Conservation (phyloP, 1,140 invertebrate species). For the Adoxophyes honmai region DNA sequence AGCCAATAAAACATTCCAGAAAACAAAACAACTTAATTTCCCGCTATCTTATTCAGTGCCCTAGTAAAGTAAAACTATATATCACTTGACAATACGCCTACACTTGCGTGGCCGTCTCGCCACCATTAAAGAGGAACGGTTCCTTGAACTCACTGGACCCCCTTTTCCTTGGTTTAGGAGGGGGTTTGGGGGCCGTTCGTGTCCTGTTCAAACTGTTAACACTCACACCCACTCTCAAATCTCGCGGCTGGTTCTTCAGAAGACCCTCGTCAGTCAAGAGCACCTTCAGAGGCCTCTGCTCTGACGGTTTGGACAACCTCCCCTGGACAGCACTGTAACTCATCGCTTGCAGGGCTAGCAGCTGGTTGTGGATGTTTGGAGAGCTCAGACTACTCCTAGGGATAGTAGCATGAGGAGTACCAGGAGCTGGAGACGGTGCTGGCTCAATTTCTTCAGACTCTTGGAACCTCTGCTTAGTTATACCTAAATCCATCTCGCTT, state of each 20-base stretch:
- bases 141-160: constrained; percentile 58
- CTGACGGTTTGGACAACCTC: constrained; percentile 30
- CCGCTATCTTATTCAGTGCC: no score
- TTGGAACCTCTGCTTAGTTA: constrained; percentile 69
- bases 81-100: constrained; percentile 20
- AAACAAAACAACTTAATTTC: no score
- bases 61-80: no score
- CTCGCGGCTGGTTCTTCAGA: constrained; percentile 39
- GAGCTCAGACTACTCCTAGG: constrained; percentile 66
- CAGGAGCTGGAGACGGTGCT: constrained; percentile 64
- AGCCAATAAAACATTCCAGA: no score
- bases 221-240: constrained; percentile 46
- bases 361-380: constrained; percentile 66
- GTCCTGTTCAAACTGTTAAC: constrained; percentile 47
- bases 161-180: constrained; percentile 48
- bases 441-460: constrained; percentile 81
- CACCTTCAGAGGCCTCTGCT: constrained; percentile 52
- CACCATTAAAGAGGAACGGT: constrained; percentile 50
- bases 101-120: constrained; percentile 61
- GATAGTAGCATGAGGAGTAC: constrained; percentile 64
- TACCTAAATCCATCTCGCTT: constrained; percentile 67
- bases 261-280: constrained; percentile 51
- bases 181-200: constrained; percentile 42
- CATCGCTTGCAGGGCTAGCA: constrained; percentile 56
- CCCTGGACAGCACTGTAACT: constrained; percentile 31